A percentile compares a stretch with the other conserved stretches of the same genome.
Conservation (phyloP, 2,797 vertebrate species). For the Muscicapa striata region DNA sequence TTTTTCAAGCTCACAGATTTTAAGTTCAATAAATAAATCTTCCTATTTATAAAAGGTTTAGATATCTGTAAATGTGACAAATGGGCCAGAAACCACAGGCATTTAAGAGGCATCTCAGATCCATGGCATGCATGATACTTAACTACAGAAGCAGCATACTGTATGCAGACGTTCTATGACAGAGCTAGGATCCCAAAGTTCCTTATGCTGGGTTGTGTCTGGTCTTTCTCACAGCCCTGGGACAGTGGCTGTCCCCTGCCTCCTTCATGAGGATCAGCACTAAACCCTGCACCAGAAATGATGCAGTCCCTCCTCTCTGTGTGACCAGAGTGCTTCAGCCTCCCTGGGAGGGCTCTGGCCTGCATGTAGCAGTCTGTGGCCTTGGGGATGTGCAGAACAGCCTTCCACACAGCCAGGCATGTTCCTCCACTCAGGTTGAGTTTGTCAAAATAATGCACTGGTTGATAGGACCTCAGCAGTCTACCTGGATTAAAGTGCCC, state of each 20-base stretch:
- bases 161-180: background rate
- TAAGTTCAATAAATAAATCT: slow-evolving; percentile 5
- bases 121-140: background rate
- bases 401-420: background rate
- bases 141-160: background rate
- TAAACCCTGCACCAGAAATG: background rate
- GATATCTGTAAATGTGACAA: background rate
- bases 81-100: background rate
- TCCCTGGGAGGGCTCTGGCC: background rate
- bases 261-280: accelerated
- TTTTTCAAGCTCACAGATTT: background rate
- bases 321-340: background rate
- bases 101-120: background rate
- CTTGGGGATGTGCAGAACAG: background rate
- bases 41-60: background rate
- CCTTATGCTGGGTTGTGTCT: accelerated
- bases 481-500: background rate
- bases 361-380: background rate
- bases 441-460: background rate
- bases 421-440: background rate
- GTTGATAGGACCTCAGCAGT: background rate
- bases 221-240: background rate
- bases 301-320: background rate
- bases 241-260: background rate
- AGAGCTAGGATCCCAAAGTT: background rate